Evolutionary conservation across 1,140 invertebrate genomes (phyloP).

Genomic region (Leptopilina boulardi): DNA sequence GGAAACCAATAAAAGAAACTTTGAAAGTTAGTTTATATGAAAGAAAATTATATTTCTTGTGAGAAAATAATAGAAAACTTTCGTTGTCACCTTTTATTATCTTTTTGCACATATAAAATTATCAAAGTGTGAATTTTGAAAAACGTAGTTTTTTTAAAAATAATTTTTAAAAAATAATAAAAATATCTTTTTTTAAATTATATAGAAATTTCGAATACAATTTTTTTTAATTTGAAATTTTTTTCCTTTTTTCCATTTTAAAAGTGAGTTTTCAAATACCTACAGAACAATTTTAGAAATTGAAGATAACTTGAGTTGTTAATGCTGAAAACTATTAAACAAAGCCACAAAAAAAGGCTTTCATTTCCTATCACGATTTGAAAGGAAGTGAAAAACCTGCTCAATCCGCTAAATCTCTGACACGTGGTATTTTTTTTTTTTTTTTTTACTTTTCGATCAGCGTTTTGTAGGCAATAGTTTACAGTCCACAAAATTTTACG

Average conservation of each 20-base stretch:
- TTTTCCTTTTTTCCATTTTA: too few species aligned
- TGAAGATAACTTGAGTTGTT: background rate
- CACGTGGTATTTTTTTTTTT: background rate
- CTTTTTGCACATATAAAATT: background rate
- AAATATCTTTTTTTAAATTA: too few species aligned
- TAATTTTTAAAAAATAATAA: too few species aligned
- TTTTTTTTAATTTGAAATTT: too few species aligned
- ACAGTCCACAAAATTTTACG: constrained; percentile 13
- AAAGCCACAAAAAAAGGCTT: background rate
- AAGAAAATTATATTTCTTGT: constrained; percentile 16
- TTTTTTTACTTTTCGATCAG: background rate
- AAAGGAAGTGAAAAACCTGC: constrained; percentile 4
- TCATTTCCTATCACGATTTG: background rate
- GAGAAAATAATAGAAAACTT: background rate
- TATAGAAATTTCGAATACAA: too few species aligned
- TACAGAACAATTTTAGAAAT: background rate
- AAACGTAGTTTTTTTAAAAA: too few species aligned
- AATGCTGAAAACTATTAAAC: background rate
- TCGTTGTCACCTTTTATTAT: background rate
- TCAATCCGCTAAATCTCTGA: constrained; percentile 17
- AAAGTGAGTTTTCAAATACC: too few species aligned
- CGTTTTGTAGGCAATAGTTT: constrained; percentile 9
- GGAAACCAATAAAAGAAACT: background rate
- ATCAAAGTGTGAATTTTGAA: too few species aligned
- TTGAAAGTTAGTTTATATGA: background rate